phyloP scores from a whole-genome alignment of 2,113 vertebrate species.

The Columba livia region DNA sequence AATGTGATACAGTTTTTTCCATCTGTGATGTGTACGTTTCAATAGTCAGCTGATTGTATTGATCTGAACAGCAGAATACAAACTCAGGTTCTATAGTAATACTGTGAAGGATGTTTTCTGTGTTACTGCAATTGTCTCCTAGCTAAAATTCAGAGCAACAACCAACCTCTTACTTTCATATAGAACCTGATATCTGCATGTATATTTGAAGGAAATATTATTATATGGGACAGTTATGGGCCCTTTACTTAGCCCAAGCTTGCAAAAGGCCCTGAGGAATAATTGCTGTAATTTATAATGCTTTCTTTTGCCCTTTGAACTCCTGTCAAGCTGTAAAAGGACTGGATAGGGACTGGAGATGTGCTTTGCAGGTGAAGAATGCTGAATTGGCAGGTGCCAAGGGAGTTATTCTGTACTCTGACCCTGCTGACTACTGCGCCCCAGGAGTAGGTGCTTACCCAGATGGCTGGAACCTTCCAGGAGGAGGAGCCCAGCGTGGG shows the following conservation, averaged over 20 bases:
- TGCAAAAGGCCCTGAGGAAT: neutral
- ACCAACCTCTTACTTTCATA: neutral
- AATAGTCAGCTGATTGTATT: neutral
- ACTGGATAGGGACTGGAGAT: neutral
- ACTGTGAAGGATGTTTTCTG: neutral
- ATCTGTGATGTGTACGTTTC: neutral
- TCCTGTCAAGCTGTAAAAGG: neutral
- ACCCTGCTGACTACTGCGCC: constrained; percentile 91
- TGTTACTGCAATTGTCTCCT: neutral
- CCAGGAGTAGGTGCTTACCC: constrained; percentile 86
- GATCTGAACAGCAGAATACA: neutral
- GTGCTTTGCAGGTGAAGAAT: constrained; percentile 87
- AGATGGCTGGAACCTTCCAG: constrained; percentile 92
- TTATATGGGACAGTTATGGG: neutral
- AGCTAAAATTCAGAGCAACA: neutral
- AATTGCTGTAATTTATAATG: neutral
- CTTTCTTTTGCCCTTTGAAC: neutral
- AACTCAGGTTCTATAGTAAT: neutral
- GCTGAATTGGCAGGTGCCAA: constrained; percentile 87
- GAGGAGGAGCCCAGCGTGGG: constrained; percentile 89
- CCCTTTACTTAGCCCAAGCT: neutral
- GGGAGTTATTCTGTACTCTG: constrained; percentile 92
- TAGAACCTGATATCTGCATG: neutral
- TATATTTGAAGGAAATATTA: neutral
- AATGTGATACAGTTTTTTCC: neutral